These are phyloP conservation scores for Pseudorectes ferrugineus DNA, from an alignment of 2,113 vertebrate species.

Conservation along the genomic window DNA sequence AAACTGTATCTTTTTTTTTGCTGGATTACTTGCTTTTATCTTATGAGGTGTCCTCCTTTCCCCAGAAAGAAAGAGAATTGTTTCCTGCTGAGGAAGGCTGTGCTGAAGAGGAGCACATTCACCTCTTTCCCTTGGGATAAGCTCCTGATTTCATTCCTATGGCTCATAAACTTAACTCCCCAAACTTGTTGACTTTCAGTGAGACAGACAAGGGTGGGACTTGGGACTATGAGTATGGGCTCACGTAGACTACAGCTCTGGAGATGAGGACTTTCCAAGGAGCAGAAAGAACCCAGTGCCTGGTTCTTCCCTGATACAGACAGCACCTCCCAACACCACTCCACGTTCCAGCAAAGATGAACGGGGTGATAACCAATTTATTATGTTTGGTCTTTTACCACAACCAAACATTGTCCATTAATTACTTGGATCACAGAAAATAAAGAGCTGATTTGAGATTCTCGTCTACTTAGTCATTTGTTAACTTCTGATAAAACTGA, in stretches of 20 bases:
- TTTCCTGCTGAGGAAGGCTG: background rate
- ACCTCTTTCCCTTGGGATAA: background rate
- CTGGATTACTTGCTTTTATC: background rate
- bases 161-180: background rate
- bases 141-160: background rate
- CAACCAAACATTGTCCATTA: background rate
- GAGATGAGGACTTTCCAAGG: background rate
- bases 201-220: background rate
- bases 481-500: conserved; percentile 44
- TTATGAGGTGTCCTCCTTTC: background rate
- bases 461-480: background rate
- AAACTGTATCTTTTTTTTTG: background rate
- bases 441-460: background rate
- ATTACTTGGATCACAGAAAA: conserved; percentile 4
- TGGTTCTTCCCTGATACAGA: background rate
- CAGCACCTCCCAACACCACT: background rate
- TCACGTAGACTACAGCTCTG: background rate
- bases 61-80: background rate
- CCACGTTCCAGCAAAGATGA: background rate
- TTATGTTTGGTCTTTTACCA: background rate
- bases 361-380: background rate
- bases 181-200: background rate
- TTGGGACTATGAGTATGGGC: background rate
- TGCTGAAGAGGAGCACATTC: background rate
- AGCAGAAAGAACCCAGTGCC: background rate